Evolutionary conservation across 2,113 vertebrate species (phyloP).

Genomic region (Catharus fuscescens): DNA sequence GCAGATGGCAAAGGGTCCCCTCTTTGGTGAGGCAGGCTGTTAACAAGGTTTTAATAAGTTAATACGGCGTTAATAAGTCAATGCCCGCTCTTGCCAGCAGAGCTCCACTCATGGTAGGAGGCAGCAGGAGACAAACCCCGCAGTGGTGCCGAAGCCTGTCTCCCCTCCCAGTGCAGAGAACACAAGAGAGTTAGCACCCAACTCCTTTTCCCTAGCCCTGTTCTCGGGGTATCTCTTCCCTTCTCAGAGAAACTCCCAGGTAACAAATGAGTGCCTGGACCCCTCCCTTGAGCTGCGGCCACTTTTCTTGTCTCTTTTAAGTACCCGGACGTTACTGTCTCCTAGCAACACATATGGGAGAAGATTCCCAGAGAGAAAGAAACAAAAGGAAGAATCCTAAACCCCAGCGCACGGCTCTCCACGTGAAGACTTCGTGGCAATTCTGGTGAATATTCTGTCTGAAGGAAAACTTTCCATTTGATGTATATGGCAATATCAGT

Average conservation of each 20-base stretch:
- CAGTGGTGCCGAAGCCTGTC: neutral
- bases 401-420: fast-evolving
- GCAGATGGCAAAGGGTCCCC: neutral
- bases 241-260: neutral
- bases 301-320: neutral
- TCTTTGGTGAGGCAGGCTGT: neutral
- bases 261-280: neutral
- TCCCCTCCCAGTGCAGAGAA: too few relatives aligned
- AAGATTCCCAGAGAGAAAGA: neutral
- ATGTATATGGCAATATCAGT: neutral
- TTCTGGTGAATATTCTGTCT: neutral
- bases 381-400: neutral
- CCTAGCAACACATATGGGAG: neutral
- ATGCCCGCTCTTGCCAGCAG: fast-evolving
- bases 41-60: too few relatives aligned
- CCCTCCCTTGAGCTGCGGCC: neutral
- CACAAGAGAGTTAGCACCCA: neutral
- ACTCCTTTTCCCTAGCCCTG: too few relatives aligned
- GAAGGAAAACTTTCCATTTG: neutral
- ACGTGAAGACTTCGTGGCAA: neutral
- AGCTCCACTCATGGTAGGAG: neutral
- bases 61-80: too few relatives aligned
- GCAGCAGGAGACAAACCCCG: neutral
- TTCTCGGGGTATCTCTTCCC: fast-evolving
- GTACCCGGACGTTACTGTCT: fast-evolving